Evolutionary conservation across 2,113 vertebrate species (phyloP), one percentile per base, ranked within the genome.

Genomic region (Labrus mixtus): DNA sequence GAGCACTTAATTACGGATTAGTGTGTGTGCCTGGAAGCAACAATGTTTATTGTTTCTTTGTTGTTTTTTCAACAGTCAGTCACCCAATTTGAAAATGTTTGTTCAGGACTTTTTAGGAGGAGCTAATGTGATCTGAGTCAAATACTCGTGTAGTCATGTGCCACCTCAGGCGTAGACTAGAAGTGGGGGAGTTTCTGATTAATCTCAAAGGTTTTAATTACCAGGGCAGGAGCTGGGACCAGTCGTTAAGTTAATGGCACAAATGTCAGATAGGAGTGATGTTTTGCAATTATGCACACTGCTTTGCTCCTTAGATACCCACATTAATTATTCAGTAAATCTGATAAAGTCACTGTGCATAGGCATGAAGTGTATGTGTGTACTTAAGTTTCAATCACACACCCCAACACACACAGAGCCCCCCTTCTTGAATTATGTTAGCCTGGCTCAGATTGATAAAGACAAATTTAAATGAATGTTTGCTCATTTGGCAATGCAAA

Each of bases 151-250:
- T n/a, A 64, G 23, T 20, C 11, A 36, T 33, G 33, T 36, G 56
- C n/a, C 51, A 46, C 65, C 16, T 29, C 2, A 43, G 66, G 41
- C 1, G 0, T 36, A 1, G 5, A 62, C 56, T 68, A 56, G 67
- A 80, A 41, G 46, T 48, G 45, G 19, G 41, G 43, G 63, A 50
- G 37, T 78, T 78, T 79, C 61, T 88, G 86, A 91, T 89, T 86
- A 80, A 93, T 87, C 72, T 88, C 65, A 19, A 41, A 74, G 80
- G 75, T 91, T 92, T 90, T 90, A 91, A 92, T 91, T 90, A 90
- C 73, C 74, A 54, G 81, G 76, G 79, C 65, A 82, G 79, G 81
- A 86, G 75, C 86, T 84, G 77, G 74, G 82, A 89, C 77, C 76
- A 83, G 62, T 79, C 60, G 54, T 88, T 89, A 84, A 57, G 63